Percentiles rank a stretch among this genome's conserved stretches.
These are phyloP conservation scores for Nemotelus nigrinus DNA, from an alignment of 2,888 invertebrate species.

Conservation along the genomic window DNA sequence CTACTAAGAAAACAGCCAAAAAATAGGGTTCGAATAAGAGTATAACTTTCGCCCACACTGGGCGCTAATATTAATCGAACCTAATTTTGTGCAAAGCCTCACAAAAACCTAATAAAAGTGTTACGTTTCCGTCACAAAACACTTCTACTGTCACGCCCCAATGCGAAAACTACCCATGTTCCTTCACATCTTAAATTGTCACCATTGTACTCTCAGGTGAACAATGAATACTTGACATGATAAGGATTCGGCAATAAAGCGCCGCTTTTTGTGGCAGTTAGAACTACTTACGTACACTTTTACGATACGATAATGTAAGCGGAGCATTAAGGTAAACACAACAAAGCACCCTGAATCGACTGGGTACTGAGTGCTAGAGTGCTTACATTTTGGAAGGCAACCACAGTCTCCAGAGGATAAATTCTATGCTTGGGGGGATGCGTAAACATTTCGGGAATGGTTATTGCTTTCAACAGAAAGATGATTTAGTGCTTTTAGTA, in stretches of 20 bases:
- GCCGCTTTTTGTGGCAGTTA: too few relatives aligned
- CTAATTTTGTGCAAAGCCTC: too few relatives aligned
- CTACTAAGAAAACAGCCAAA: too few relatives aligned
- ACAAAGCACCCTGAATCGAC: too few relatives aligned
- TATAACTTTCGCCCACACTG: too few relatives aligned
- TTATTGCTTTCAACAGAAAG: neutral
- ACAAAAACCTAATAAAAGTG: too few relatives aligned
- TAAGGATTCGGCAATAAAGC: neutral
- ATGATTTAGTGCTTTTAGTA: neutral
- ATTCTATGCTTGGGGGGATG: neutral
- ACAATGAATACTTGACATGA: neutral
- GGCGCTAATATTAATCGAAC: too few relatives aligned
- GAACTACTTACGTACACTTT: neutral
- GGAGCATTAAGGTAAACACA: neutral
- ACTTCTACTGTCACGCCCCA: too few relatives aligned
- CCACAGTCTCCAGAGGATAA: neutral
- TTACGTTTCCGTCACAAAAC: too few relatives aligned
- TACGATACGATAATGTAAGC: conserved; percentile 14
- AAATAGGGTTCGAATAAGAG: too few relatives aligned
- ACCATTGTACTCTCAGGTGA: neutral
- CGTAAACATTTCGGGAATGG: neutral
- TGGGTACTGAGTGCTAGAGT: too few relatives aligned
- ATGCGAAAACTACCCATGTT: neutral
- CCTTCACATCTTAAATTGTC: neutral
- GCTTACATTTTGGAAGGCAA: neutral